A percentile compares a stretch with the other conserved stretches of the same genome.
These are phyloP conservation scores for Arothron firmamentum DNA, from an alignment of 2,113 vertebrate genomes.

Conservation along the genomic window DNA sequence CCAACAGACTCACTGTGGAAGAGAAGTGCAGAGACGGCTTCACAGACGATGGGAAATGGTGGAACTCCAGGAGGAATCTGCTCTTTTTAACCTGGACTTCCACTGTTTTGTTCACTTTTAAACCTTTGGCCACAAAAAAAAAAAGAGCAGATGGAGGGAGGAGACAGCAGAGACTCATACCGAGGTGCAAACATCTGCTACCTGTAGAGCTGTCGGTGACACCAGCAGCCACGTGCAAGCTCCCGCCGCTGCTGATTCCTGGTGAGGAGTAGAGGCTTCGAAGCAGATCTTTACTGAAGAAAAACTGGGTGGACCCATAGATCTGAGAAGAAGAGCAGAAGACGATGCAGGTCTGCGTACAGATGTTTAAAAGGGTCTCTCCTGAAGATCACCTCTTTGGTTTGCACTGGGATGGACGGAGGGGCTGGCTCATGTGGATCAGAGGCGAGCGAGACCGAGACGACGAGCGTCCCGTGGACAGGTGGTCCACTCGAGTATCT, in stretches of 20 bases:
- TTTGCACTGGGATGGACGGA: slow-evolving; percentile 71
- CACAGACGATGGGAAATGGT: slow-evolving; percentile 71
- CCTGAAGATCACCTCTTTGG: slow-evolving; percentile 69
- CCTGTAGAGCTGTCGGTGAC: slow-evolving; percentile 80
- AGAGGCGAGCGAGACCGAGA: slow-evolving; percentile 56
- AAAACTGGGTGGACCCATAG: slow-evolving; percentile 79
- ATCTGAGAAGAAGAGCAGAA: slow-evolving; percentile 68
- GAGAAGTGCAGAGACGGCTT: slow-evolving; percentile 83
- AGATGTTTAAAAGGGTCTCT: not conserved
- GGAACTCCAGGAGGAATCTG: slow-evolving; percentile 77
- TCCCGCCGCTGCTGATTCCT: slow-evolving; percentile 5
- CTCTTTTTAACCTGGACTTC: slow-evolving; percentile 71
- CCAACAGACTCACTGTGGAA: slow-evolving; percentile 74
- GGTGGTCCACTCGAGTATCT: slow-evolving; percentile 81
- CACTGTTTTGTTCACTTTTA: slow-evolving; percentile 74
- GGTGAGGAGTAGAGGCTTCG: slow-evolving; percentile 19
- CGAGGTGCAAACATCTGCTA: slow-evolving; percentile 20
- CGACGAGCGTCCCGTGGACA: slow-evolving; percentile 75
- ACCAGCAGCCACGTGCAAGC: slow-evolving; percentile 57
- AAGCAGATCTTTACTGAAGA: slow-evolving; percentile 64
- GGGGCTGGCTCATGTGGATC: slow-evolving; percentile 49
- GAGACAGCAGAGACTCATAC: not conserved
- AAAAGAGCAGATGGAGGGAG: not conserved
- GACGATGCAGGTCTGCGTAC: fast-evolving
- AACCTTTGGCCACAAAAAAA: slow-evolving; percentile 62